Evolutionary conservation across 1,140 invertebrate species (phyloP), one percentile per base, ranked within the genome.

Genomic region (Eurosta solidaginis): DNA sequence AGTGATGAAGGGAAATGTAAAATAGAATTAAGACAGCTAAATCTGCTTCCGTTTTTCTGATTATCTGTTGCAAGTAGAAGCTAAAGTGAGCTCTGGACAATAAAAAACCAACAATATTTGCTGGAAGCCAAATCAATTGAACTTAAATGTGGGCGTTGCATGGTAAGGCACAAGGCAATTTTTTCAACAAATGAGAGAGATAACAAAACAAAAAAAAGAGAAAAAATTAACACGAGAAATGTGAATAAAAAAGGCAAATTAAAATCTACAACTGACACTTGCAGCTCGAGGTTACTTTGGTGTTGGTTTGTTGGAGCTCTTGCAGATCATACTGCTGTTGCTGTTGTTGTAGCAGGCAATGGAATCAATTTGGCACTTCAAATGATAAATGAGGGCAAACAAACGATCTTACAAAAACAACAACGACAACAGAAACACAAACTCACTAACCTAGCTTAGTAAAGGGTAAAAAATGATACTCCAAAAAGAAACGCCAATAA

Each of bases 1-100:
- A n/a, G n/a, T n/a, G n/a, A n/a, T n/a, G n/a, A 52, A 17, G 45
- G 75, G 75, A 76, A 76, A 49, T 54, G 75, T 76, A 49, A 45
- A 76, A 76, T 76, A 76, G 29, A 76, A 76, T 76, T 76, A 76
- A 76, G 45, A 54, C 45, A 47, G 49, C 45, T 76, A 76, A 76
- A 76, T 52, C 75, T 76, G 75, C 45, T 76, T 76, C 75, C 75
- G 75, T 76, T 76, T 68, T 29, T 54, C 47, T 54, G 75, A 76
- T 76, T 76, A 76, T 45, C 73, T 27, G 73, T 42, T 45, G 22
- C 44, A 68, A 68, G 20, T 29, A 68, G n/a, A n/a, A 12, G 27
- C 59, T 40, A 20, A 68, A 68, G 59, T n/a, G 33, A 20, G 59
- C 33, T 22, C 29, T 22, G 22, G 4, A 22, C 54, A 63, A 33